Conservation (phyloP, 2,113 vertebrate species). For the Poeciliopsis occidentalis region DNA sequence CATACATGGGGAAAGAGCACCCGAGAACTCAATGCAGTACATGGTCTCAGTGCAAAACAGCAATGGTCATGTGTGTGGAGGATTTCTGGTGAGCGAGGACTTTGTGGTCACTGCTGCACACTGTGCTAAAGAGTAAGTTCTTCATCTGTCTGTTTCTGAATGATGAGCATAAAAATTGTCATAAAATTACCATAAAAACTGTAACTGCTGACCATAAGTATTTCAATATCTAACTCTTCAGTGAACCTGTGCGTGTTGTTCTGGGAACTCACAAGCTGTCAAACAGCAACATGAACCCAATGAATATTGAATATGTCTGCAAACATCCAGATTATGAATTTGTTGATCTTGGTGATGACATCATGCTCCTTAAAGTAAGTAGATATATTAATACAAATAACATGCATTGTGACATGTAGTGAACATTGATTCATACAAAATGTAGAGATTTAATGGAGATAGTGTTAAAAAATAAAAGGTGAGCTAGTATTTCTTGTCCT, state of each 20-base stretch:
- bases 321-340: neutral
- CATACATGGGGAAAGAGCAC: conserved; percentile 69
- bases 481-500: neutral
- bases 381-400: neutral
- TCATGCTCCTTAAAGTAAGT: conserved; percentile 75
- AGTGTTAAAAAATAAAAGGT: neutral
- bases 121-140: conserved; percentile 20
- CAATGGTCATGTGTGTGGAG: conserved; percentile 64
- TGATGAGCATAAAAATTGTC: neutral
- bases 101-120: conserved; percentile 79
- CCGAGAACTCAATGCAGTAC: conserved; percentile 70
- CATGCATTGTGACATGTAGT: neutral
- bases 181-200: neutral
- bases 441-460: neutral
- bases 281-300: rapidly evolving
- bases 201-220: neutral
- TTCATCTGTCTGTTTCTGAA: neutral
- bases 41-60: conserved; percentile 68
- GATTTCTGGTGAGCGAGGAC: conserved; percentile 65
- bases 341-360: conserved; percentile 8
- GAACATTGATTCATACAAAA: neutral
- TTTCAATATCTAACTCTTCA: neutral
- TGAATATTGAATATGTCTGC: neutral
- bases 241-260: conserved; percentile 23
- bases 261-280: conserved; percentile 57